Evolutionary conservation across 2,888 invertebrate genomes (phyloP), one percentile per base, ranked within the genome.

Genomic region (Melinaea menophilus): DNA sequence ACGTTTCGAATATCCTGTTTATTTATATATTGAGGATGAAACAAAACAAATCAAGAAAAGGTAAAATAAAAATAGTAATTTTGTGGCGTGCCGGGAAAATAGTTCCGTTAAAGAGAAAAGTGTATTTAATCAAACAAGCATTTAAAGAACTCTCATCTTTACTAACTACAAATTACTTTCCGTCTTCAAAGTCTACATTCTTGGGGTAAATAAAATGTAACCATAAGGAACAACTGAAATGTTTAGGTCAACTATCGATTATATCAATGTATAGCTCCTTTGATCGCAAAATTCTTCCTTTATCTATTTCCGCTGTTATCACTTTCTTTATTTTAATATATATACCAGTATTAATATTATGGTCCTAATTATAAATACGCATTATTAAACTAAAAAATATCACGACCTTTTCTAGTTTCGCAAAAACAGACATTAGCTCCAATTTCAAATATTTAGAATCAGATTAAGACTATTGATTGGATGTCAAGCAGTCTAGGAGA

Each of bases 111-210:
- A 33, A 12, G 54, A 61, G 55, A 61, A 64, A 79, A 81, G 82
- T 84, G 83, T 79, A 83, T 86, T 84, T 82, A 83, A 83, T 77
- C 80, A 75, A 75, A 77, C 78, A 78, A 76, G 77, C 76, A 80
- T 74, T 72, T 71, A 76, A 80, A 77, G 77, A 79, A 81, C 75
- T 51, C 75, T 74, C 79, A 79, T 84, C 76, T 79, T 73, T 69
- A 75, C 75, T 76, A 80, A 84, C 83, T 82, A 85, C 77, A 82
- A 82, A 86, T 88, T 85, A 86, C 86, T 88, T 88, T 84, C 79
- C 78, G 78, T 79, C 80, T 80, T 83, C 84, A 85, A 87, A 86
- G 85, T 80, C 78, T 71, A 80, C 82, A 89, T 89, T 86, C 88
- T 79, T 72, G 79, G 78, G 82, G 82, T 84, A 83, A 84, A 83